Evolutionary conservation across 2,888 invertebrate species (phyloP).

Genomic region (Patella depressa): DNA sequence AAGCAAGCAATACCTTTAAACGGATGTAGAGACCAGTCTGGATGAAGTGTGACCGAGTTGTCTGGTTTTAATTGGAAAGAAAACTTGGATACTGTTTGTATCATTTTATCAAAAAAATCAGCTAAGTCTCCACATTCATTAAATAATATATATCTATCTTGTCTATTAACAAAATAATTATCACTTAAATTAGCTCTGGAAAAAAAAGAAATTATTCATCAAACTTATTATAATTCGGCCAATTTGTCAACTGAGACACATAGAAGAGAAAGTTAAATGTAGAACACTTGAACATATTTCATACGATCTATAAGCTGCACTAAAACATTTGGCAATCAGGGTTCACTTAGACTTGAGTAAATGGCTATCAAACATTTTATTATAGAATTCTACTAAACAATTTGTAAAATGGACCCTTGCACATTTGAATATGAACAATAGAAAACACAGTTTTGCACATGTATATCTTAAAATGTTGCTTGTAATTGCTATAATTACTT

Average conservation of each 20-base stretch:
- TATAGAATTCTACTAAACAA: too few relatives aligned
- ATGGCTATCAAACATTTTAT: too few relatives aligned
- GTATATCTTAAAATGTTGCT: too few relatives aligned
- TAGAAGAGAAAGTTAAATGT: neutral
- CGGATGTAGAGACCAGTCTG: conserved; percentile 77
- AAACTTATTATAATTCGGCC: neutral
- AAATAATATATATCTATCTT: conserved; percentile 95
- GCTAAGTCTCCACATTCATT: conserved; percentile 82
- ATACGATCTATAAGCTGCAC: too few relatives aligned
- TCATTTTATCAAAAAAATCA: conserved; percentile 85
- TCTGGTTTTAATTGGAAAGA: conserved; percentile 76
- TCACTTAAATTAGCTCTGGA: conserved; percentile 93
- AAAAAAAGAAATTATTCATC: conserved; percentile 28
- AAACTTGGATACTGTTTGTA: conserved; percentile 78
- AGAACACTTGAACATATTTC: neutral
- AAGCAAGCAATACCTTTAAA: conserved; percentile 73
- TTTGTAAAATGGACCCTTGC: too few relatives aligned
- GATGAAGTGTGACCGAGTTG: conserved; percentile 70
- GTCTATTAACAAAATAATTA: conserved; percentile 96
- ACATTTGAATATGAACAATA: too few relatives aligned
- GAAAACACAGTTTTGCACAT: neutral
- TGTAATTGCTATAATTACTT: too few relatives aligned
- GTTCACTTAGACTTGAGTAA: too few relatives aligned
- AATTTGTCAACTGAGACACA: neutral
- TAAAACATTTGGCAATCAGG: too few relatives aligned